Percentiles rank a stretch among this genome's conserved stretches.
These are phyloP conservation scores for Cataglyphis cursor DNA, from an alignment of 2,888 invertebrate genomes.

Conservation along the genomic window DNA sequence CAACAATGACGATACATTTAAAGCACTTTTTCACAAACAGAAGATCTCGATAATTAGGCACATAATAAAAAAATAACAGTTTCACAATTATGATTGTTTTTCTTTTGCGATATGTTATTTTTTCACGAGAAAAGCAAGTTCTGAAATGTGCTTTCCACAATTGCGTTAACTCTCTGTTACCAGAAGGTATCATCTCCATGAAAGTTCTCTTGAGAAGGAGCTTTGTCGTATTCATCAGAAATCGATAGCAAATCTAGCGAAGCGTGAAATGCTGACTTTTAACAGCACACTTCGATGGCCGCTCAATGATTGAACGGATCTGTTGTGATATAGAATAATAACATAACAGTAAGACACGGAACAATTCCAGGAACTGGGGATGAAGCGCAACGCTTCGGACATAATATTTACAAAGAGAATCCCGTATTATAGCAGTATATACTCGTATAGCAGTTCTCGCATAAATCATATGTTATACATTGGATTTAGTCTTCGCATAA, in stretches of 20 bases:
- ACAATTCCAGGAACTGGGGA: constrained; percentile 33
- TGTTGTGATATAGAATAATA: constrained; percentile 32
- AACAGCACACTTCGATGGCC: constrained; percentile 55
- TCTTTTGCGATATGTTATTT: neutral
- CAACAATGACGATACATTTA: neutral
- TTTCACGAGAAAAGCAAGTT: neutral
- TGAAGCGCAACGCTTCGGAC: constrained; percentile 23
- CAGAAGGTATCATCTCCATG: neutral
- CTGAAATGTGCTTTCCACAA: neutral
- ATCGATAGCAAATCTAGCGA: constrained; percentile 61
- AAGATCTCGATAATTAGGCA: neutral
- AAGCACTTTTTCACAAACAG: neutral
- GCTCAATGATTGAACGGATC: constrained; percentile 34
- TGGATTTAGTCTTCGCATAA: neutral
- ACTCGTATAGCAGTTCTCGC: constrained; percentile 36
- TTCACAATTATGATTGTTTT: neutral
- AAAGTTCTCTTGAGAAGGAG: constrained; percentile 39
- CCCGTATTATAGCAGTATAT: constrained; percentile 41
- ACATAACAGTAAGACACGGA: constrained; percentile 26
- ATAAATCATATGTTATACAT: constrained; percentile 53
- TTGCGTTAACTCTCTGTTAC: neutral
- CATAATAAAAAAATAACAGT: neutral
- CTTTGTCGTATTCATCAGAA: constrained; percentile 55
- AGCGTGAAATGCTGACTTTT: constrained; percentile 68
- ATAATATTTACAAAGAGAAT: constrained; percentile 22